Conservation (phyloP, 2,888 invertebrate genomes). For the Gerris lacustris region DNA sequence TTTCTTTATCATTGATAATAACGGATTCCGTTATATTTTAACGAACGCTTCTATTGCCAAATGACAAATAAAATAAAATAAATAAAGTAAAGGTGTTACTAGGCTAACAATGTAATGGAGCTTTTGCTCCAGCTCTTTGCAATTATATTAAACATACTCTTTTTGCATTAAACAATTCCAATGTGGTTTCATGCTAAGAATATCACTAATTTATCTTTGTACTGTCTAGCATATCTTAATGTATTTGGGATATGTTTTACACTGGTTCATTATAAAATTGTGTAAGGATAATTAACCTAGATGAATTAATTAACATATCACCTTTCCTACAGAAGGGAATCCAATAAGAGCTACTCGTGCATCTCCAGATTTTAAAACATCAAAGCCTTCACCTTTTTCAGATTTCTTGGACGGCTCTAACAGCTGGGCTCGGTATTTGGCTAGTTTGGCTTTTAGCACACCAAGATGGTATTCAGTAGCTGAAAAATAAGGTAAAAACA, state of each 20-base stretch:
- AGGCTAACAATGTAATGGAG: no score
- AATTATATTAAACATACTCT: no score
- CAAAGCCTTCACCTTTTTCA: conserved; percentile 95
- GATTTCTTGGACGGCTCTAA: conserved; percentile 88
- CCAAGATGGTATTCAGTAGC: conserved; percentile 99
- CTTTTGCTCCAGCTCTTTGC: no score
- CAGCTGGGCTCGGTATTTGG: conserved; percentile 86
- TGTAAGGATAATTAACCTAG: background rate
- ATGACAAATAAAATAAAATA: no score
- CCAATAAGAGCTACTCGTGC: conserved; percentile 95
- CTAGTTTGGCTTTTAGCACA: conserved; percentile 88
- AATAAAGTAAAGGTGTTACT: no score
- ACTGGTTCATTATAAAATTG: background rate
- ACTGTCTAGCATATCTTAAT: background rate
- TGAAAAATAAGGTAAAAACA: conserved; percentile 38
- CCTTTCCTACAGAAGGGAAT: conserved; percentile 96
- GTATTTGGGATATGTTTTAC: background rate
- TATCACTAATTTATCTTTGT: background rate
- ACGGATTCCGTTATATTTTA: no score
- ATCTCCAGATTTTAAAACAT: conserved; percentile 98
- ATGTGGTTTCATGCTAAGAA: no score
- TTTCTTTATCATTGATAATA: no score
- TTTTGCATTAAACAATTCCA: no score
- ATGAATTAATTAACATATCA: conserved; percentile 32
- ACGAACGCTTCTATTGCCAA: no score